A percentile compares a stretch with the other conserved stretches of the same genome.
phyloP scores from a whole-genome alignment of 2,113 vertebrate genomes.

The Sebastes schlegelii region DNA sequence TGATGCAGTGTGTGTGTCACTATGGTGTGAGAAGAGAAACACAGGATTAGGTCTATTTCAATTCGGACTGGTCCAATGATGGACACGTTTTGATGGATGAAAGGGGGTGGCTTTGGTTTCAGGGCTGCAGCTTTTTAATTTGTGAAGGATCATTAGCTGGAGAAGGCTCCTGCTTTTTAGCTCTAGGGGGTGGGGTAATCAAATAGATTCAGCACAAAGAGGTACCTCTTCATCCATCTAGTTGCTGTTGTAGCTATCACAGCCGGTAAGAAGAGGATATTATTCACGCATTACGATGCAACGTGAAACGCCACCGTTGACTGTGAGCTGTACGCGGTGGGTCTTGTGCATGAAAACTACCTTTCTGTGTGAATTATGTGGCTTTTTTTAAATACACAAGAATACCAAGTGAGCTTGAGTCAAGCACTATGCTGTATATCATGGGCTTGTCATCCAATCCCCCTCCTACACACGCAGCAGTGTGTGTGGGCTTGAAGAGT shows the following conservation, averaged over 20 bases:
- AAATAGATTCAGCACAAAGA: conserved; percentile 56
- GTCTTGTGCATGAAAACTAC: conserved; percentile 31
- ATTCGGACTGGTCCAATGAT: conserved; percentile 26
- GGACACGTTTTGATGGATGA: conserved; percentile 62
- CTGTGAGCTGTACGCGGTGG: conserved; percentile 13
- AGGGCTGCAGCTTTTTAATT: conserved; percentile 80
- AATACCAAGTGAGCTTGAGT: conserved; percentile 54
- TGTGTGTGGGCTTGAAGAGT: conserved; percentile 71
- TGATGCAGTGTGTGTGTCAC: conserved; percentile 29
- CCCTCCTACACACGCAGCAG: conserved; percentile 63
- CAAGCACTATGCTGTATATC: conserved; percentile 54
- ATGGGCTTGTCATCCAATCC: conserved; percentile 67
- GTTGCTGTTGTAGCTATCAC: conserved; percentile 45
- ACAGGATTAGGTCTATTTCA: conserved; percentile 47
- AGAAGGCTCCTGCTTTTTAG: conserved; percentile 62
- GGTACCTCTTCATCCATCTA: conserved; percentile 59
- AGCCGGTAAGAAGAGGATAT: conserved; percentile 36
- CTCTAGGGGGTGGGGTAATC: conserved; percentile 56
- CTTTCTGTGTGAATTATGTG: conserved; percentile 48
- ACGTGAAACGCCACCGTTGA: conserved; percentile 17
- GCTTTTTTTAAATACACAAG: conserved; percentile 61
- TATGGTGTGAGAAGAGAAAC: conserved; percentile 28
- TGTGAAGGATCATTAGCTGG: conserved; percentile 78
- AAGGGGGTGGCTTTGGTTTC: conserved; percentile 67
- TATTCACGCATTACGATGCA: conserved; percentile 46